phyloP scores from a whole-genome alignment of 2,888 invertebrate genomes.

The Ectemnius lituratus region DNA sequence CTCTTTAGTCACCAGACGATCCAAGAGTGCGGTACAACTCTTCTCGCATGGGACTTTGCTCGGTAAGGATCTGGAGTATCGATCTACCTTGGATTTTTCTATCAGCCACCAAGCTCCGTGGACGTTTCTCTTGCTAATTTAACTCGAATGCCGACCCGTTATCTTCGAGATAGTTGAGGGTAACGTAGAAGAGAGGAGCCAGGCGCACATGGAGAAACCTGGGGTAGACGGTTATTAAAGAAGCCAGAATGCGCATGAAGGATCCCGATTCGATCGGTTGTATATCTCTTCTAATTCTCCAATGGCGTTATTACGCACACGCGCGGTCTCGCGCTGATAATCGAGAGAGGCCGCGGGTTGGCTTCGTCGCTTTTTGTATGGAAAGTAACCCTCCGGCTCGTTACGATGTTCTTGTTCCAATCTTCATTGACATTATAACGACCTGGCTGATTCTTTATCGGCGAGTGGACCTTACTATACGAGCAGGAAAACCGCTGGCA shows the following conservation, averaged over 20 bases:
- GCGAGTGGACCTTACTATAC: slow-evolving; percentile 23
- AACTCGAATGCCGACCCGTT: slow-evolving; percentile 4
- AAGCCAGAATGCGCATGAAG: background rate
- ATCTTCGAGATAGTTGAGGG: background rate
- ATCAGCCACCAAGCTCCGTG: background rate
- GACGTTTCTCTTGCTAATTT: slow-evolving; percentile 6
- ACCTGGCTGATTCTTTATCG: slow-evolving; percentile 56
- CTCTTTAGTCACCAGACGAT: slow-evolving; percentile 21
- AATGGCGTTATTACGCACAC: slow-evolving; percentile 1
- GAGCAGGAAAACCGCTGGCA: slow-evolving; percentile 34
- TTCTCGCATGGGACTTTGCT: no score
- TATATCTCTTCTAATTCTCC: slow-evolving; percentile 4
- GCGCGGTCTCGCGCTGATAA: background rate
- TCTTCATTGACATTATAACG: slow-evolving; percentile 50
- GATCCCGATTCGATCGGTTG: background rate
- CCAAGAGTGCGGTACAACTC: no score
- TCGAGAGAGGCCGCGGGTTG: background rate
- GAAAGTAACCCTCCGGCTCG: slow-evolving; percentile 25
- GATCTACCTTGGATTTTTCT: background rate
- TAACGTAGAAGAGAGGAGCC: background rate
- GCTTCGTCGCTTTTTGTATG: slow-evolving; percentile 14
- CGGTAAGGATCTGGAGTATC: slow-evolving; percentile 1
- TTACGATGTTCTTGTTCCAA: slow-evolving; percentile 49
- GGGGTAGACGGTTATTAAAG: background rate
- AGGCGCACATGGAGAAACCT: background rate